These are phyloP conservation scores for Eurypyga helias DNA, from an alignment of 2,113 vertebrate genomes.

Conservation along the genomic window DNA sequence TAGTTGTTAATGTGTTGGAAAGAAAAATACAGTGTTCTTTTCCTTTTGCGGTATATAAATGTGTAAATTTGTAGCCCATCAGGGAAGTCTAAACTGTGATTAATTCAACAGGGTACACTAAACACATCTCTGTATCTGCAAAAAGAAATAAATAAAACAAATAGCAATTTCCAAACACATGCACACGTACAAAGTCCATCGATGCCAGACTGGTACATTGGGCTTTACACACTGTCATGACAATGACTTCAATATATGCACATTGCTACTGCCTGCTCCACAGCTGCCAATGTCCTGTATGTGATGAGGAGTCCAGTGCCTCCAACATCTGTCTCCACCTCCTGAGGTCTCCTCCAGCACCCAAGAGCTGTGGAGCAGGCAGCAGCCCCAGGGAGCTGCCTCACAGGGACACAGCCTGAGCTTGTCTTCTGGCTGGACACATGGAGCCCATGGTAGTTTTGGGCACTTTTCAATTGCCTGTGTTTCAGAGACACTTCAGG, in stretches of 20 bases:
- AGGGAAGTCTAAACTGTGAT: too few relatives aligned
- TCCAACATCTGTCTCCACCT: not conserved
- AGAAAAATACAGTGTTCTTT: not conserved
- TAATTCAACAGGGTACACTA: not conserved
- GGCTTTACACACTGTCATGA: not conserved
- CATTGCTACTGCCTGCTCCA: fast-evolving
- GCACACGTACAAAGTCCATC: fast-evolving
- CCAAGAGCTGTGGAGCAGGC: not conserved
- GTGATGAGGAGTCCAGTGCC: fast-evolving
- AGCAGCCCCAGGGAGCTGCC: too few relatives aligned
- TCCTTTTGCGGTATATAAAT: too few relatives aligned
- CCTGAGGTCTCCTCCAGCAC: not conserved
- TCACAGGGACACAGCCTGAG: too few relatives aligned
- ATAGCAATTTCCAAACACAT: not conserved
- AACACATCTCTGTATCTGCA: not conserved
- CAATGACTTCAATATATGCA: fast-evolving
- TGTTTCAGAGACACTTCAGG: not conserved
- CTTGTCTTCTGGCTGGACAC: not conserved
- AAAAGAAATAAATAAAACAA: not conserved
- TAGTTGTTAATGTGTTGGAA: not conserved
- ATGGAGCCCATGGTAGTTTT: fast-evolving
- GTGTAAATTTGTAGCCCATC: too few relatives aligned
- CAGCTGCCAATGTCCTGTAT: not conserved
- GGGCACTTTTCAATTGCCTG: not conserved
- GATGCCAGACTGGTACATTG: fast-evolving